Base-by-base conservation (phyloP, 1,140 invertebrate species). In the Steinernema feltiae region DNA sequence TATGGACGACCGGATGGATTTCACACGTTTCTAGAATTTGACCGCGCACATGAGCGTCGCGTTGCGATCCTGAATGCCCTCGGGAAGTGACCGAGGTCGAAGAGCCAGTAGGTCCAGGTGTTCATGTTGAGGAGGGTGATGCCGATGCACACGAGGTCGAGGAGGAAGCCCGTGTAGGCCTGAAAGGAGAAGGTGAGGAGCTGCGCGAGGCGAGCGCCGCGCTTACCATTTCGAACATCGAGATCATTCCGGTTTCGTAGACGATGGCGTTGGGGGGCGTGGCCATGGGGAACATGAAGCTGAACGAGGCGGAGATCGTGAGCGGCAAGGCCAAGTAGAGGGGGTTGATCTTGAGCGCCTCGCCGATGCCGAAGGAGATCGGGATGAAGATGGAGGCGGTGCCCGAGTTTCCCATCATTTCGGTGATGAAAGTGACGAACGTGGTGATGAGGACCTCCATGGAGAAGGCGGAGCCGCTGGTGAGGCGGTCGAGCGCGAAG, bases 221-320 rank as follows among this genome's bases (percentile, higher is more conserved):
- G 53, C 75, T 32, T 30, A 79, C 78, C 88, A 89, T 89, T 46
- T 89, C 88, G 17, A 79, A 76, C 7, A 89, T 83, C 69, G 80
- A 80, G 0, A 89, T 75, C 48, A 84, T 82, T 17, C 88, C 88
- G 48, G 84, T 84, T 1, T 87, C 91, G 70, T 92, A 92, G 0
- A 93, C 93, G 71, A 97, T 93, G 0, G 95, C 94, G 87, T 97
- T 97, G 21, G 94, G 94, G 0, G 94, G 93, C 1, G 92, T 92
- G 29, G 91, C 90, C 53, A 94, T 93, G 0, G 93, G 93, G 82
- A 92, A 85, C 88, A 92, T 91, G 83, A 90, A 91, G n/a, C 90
- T 89, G 81, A 89, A 94, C 12, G 92, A 94, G 84, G 92, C 92
- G 12, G 90, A 90, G 53, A 92, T 86, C 0, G 93, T 90, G 0